These are phyloP conservation scores for Cosmia pyralina DNA, from an alignment of 2,888 invertebrate species.

Conservation along the genomic window DNA sequence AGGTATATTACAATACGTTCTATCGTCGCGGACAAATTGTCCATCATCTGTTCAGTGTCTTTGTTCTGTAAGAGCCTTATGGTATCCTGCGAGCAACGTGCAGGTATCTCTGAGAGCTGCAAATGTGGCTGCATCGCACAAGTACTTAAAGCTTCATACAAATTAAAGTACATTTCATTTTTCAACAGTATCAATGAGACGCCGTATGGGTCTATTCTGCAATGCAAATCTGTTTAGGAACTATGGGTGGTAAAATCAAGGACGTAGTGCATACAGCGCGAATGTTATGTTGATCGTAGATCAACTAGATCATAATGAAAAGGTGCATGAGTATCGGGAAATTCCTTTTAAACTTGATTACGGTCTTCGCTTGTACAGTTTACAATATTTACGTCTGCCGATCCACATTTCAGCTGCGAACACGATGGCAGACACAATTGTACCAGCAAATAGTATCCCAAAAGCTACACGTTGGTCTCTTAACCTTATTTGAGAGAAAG, in stretches of 20 bases:
- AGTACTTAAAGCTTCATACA: not conserved
- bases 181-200: not conserved
- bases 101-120: not conserved
- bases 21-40: too few relatives aligned
- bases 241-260: not conserved
- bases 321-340: not conserved
- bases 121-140: not conserved
- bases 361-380: not conserved
- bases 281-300: not conserved
- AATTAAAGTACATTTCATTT: not conserved
- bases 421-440: constrained; percentile 20
- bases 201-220: too few relatives aligned
- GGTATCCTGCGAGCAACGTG: too few relatives aligned
- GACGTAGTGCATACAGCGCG: not conserved
- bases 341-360: not conserved
- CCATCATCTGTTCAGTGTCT: too few relatives aligned
- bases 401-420: constrained; percentile 35
- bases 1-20: too few relatives aligned
- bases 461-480: constrained; percentile 70
- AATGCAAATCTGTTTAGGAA: not conserved
- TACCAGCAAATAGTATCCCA: constrained; percentile 56
- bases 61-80: not conserved
- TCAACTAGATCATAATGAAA: not conserved
- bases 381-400: not conserved
- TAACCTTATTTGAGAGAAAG: constrained; percentile 62